Evolutionary conservation across 2,888 invertebrate genomes (phyloP), one percentile per base, ranked within the genome.

Genomic region (Parnassius apollo): DNA sequence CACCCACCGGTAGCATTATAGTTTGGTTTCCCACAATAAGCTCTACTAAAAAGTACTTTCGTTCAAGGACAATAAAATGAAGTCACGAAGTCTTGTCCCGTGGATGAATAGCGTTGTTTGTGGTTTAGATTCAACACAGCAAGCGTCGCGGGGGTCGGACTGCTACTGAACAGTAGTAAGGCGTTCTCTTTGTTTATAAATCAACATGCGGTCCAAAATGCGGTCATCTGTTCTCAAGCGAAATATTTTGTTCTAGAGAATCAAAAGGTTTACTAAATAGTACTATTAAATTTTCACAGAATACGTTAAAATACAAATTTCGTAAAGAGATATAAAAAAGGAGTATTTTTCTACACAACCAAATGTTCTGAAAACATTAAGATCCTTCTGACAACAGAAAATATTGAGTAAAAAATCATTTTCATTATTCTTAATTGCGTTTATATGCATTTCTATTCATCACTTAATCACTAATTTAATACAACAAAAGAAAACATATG

Each of bases 1-100:
- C 89, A 84, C 89, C 90, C 86, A 89, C 85, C 82, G 85, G 78
- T 82, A 83, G 80, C 82, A 89, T 91, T 76, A 91, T 87, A 83
- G 80, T 85, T 81, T 83, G 86, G 88, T 86, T 80, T 75, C 12
- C 71, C 80, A 88, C 87, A 88, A 89, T 84, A 72, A 71, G 68
- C 70, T 71, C 49, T 49, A 49, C 49, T 49, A 49, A 79, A 76
- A 75, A 69, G 69, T 69, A 75, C 73, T 77, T 72, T 77, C 73
- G 71, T 75, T 58, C 49, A 68, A 75, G 83, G 75, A 83, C 82
- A 83, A 83, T 72, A 64, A 71, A 73, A 68, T 18, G 48, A 66
- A 67, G 66, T 71, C 76, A 69, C 67, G 69, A 69, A 71, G 71
- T 66, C 72, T 70, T 72, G 69, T 69, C 66, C 74, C 68, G 70